Percentiles rank a stretch among this genome's conserved stretches.
Conservation (phyloP, 2,113 vertebrate species). For the Vicugna pacos region DNA sequence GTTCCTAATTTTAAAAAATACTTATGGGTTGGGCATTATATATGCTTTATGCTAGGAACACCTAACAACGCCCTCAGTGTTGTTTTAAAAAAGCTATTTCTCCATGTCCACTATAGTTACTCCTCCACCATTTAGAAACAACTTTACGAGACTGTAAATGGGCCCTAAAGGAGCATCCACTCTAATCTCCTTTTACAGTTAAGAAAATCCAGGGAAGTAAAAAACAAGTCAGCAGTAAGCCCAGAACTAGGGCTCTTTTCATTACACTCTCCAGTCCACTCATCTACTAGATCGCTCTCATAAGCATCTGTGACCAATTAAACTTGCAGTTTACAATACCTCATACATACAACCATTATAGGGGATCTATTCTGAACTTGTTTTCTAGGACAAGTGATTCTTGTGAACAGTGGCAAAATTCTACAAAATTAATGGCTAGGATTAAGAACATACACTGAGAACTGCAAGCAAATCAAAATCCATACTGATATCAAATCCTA, state of each 20-base stretch:
- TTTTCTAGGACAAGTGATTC: background rate
- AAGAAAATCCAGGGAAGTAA: background rate
- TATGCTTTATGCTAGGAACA: background rate
- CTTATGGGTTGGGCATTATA: background rate
- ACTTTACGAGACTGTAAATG: background rate
- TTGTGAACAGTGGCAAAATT: background rate
- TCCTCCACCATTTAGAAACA: background rate
- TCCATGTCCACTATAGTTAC: background rate
- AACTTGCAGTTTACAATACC: background rate
- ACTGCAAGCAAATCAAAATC: background rate
- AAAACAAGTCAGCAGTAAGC: background rate
- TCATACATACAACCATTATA: background rate
- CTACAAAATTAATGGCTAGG: background rate
- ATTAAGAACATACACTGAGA: background rate
- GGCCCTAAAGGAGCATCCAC: background rate
- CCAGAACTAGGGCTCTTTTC: background rate
- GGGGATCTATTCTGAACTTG: background rate
- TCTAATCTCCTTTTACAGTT: background rate
- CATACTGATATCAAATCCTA: background rate
- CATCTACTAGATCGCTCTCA: background rate
- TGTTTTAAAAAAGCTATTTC: background rate
- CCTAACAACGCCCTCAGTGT: background rate
- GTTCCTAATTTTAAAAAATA: background rate
- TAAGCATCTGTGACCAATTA: background rate
- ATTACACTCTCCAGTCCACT: background rate